Conservation (phyloP, 92 coral and sea anemone genomes). For the Diadumene lineata region DNA sequence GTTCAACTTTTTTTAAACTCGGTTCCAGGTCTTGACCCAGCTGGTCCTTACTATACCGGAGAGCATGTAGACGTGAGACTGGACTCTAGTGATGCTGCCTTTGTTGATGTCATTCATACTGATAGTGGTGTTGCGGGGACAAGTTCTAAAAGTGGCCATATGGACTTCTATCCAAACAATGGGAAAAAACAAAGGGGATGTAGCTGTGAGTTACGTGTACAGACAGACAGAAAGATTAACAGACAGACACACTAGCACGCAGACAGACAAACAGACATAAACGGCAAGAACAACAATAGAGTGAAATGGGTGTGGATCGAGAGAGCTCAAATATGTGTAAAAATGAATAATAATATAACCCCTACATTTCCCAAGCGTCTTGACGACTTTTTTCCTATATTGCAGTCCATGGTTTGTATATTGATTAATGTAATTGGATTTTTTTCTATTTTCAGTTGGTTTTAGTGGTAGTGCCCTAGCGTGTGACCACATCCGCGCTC, state of each 20-base stretch:
- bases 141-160: conserved; percentile 46
- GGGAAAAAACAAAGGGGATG: conserved; percentile 55
- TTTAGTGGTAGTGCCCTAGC: background rate
- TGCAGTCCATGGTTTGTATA: no score
- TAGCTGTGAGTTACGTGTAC: background rate
- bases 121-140: conserved; percentile 40
- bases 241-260: no score
- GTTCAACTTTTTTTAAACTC: no score
- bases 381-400: no score
- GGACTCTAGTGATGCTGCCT: conserved; percentile 60
- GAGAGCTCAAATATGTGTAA: no score
- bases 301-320: no score
- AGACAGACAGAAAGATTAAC: no score
- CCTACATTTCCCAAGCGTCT: no score
- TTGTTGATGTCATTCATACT: conserved; percentile 75
- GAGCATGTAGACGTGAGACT: conserved; percentile 44
- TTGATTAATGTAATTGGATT: no score
- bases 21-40: conserved; percentile 34
- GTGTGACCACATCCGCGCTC: conserved; percentile 63
- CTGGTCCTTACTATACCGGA: conserved; percentile 38
- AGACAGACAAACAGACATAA: no score
- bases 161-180: conserved; percentile 71
- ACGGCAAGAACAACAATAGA: no score
- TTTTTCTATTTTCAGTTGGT: background rate
- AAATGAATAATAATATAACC: no score